Conservation (phyloP, 2,888 invertebrate species). For the Eupithecia centaureata region DNA sequence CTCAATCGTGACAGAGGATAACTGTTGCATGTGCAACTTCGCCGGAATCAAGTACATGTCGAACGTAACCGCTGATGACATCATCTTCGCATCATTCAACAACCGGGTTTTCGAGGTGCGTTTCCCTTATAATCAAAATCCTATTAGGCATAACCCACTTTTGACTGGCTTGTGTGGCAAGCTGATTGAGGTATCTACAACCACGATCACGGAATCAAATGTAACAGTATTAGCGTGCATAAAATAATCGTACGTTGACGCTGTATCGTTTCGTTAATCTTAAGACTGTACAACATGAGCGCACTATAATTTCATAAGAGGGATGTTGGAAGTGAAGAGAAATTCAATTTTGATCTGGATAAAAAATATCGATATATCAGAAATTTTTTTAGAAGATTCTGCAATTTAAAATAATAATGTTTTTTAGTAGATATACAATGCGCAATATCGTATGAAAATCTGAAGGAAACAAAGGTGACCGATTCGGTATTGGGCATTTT, state of each 20-base stretch:
- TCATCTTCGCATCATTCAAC: constrained; percentile 93
- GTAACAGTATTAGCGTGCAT: not conserved
- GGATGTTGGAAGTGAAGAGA: no score
- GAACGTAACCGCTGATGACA: constrained; percentile 89
- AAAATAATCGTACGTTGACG: not conserved
- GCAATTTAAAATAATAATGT: no score
- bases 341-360: no score
- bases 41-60: constrained; percentile 93
- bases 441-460: no score
- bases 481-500: no score
- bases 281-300: not conserved
- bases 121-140: constrained; percentile 20
- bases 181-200: not conserved
- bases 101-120: constrained; percentile 92
- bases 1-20: constrained; percentile 91
- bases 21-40: constrained; percentile 94
- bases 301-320: not conserved
- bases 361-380: no score
- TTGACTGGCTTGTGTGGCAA: not conserved
- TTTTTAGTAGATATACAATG: no score
- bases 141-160: constrained; percentile 20
- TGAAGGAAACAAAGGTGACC: no score
- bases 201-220: not conserved
- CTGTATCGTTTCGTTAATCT: not conserved
- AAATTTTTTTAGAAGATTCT: no score